Conservation (phyloP, 2,888 invertebrate genomes). For the Parascotia fuliginaria region DNA sequence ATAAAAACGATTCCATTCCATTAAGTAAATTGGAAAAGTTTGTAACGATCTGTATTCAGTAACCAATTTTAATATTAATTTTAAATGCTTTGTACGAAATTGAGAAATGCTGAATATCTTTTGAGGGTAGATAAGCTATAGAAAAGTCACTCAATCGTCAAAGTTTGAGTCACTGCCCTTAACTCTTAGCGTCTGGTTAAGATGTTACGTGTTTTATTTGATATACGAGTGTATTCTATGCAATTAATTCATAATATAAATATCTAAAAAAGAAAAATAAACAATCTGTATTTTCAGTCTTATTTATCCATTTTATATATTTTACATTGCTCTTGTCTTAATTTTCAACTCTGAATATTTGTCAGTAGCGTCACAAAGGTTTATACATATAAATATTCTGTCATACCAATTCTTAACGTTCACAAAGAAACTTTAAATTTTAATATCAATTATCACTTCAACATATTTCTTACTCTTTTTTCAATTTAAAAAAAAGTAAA, state of each 20-base stretch:
- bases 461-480: too few species aligned
- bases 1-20: constrained; percentile 38
- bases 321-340: background rate
- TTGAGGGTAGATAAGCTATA: constrained; percentile 56
- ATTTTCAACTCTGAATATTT: too few species aligned
- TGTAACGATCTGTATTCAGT: constrained; percentile 29
- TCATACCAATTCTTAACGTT: too few species aligned
- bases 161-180: constrained; percentile 59
- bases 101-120: constrained; percentile 40
- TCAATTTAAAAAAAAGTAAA: too few species aligned
- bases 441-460: too few species aligned
- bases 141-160: constrained; percentile 60
- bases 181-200: constrained; percentile 59
- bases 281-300: too few species aligned
- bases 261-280: too few species aligned
- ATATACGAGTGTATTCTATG: too few species aligned
- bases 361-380: too few species aligned
- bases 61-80: constrained; percentile 38
- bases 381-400: too few species aligned
- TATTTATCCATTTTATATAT: constrained; percentile 3
- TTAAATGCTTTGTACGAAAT: constrained; percentile 44
- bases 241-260: constrained; percentile 11
- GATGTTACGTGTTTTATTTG: too few species aligned
- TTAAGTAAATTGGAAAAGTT: constrained; percentile 46
- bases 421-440: too few species aligned